Conservation (phyloP, 2,888 invertebrate genomes). For the Operophtera brumata region DNA sequence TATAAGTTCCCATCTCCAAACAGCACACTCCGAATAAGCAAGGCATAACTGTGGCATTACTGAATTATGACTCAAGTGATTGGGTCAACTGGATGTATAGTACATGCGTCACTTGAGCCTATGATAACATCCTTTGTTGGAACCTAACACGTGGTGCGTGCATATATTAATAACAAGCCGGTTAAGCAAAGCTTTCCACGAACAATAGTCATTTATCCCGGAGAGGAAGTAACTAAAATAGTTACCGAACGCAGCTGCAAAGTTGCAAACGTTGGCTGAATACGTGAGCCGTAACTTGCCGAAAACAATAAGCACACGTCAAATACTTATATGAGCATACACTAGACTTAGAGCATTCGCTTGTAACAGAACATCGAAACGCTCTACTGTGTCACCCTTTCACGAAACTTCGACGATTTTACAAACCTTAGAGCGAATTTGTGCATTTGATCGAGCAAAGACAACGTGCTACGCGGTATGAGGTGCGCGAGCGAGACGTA, state of each 20-base stretch:
- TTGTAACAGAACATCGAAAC: no score
- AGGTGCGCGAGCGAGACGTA: no score
- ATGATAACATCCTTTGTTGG: conserved; percentile 36
- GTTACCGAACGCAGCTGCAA: conserved; percentile 2
- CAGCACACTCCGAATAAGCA: neutral
- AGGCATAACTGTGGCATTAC: neutral
- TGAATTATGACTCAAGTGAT: conserved; percentile 19
- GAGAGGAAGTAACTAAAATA: conserved; percentile 12
- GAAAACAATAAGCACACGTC: neutral
- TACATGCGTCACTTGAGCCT: conserved; percentile 25
- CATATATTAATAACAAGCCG: conserved; percentile 10
- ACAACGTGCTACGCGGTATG: no score
- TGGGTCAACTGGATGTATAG: conserved; percentile 27
- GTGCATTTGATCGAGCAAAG: no score
- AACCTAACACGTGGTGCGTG: conserved; percentile 22
- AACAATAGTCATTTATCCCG: conserved; percentile 15
- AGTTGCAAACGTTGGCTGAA: conserved; percentile 4
- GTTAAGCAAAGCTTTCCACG: conserved; percentile 15
- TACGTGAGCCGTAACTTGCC: neutral
- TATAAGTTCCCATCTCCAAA: neutral
- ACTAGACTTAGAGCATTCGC: no score
- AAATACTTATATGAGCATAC: no score
- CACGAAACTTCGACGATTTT: no score
- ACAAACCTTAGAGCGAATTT: no score
- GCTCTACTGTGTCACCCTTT: no score